Percentiles rank a stretch among this genome's conserved stretches.
Conservation (phyloP, 2,797 vertebrate species). For the Pangasius krempfi region DNA sequence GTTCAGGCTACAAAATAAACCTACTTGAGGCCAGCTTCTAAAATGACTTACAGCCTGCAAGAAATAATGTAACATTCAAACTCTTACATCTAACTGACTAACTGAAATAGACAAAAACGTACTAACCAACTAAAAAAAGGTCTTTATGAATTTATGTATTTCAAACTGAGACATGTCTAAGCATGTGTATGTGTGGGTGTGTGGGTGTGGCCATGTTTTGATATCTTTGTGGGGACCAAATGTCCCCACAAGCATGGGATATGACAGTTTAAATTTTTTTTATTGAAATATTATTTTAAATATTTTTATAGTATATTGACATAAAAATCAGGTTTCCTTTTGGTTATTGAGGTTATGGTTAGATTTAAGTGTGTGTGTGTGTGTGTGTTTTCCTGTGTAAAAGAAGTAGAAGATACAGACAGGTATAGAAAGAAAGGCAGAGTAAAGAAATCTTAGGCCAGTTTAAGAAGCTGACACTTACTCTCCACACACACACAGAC, state of each 20-base stretch:
- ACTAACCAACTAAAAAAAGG: neutral
- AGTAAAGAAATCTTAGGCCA: neutral
- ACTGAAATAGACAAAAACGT: neutral
- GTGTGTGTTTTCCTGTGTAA: neutral
- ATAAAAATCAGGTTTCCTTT: neutral
- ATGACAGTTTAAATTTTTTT: neutral
- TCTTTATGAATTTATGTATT: neutral
- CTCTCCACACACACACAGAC: constrained; percentile 43
- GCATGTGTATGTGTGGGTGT: neutral
- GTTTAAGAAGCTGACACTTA: neutral
- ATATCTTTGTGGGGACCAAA: neutral
- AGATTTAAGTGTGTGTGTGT: neutral
- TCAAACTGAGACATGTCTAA: neutral
- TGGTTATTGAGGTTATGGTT: neutral
- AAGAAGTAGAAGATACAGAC: neutral
- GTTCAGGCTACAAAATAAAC: neutral
- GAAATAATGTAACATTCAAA: neutral
- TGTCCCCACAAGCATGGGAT: neutral
- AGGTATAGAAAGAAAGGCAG: neutral
- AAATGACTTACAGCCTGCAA: constrained; percentile 10
- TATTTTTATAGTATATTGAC: too few relatives aligned
- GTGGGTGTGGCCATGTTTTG: neutral
- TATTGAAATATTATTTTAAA: neutral
- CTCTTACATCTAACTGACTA: neutral
- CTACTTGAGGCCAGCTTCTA: neutral